A percentile compares a stretch with the other conserved stretches of the same genome.
Evolutionary conservation across 2,113 vertebrate species (phyloP).

Genomic region (Proterorhinus semilunaris): DNA sequence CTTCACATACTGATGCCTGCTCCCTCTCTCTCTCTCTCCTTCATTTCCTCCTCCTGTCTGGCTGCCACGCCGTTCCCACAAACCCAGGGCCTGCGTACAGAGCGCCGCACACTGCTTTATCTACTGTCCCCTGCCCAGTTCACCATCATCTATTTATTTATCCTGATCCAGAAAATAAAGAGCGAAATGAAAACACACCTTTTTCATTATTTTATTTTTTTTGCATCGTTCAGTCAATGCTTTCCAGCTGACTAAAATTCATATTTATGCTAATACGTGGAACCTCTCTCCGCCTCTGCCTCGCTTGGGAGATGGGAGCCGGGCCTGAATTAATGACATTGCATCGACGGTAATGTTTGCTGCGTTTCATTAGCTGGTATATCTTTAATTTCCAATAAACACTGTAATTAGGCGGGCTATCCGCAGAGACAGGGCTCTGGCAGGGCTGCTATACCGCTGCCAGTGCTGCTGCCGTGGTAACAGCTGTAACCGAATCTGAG

Average conservation of each 20-base stretch:
- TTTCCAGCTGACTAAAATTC: slow-evolving; percentile 79
- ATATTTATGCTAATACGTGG: slow-evolving; percentile 78
- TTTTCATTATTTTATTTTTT: slow-evolving; percentile 73
- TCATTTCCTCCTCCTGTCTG: slow-evolving; percentile 13
- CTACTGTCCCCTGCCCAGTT: slow-evolving; percentile 36
- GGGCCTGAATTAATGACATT: slow-evolving; percentile 79
- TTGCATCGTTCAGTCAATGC: slow-evolving; percentile 70
- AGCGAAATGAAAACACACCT: slow-evolving; percentile 72
- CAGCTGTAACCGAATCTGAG: slow-evolving; percentile 78
- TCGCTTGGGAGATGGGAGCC: slow-evolving; percentile 72
- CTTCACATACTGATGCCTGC: slow-evolving; percentile 23
- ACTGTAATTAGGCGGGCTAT: slow-evolving; percentile 80
- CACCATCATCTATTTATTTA: slow-evolving; percentile 66
- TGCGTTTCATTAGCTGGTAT: slow-evolving; percentile 80
- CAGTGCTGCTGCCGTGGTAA: slow-evolving; percentile 63
- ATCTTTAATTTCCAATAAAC: slow-evolving; percentile 86
- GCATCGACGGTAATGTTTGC: slow-evolving; percentile 77
- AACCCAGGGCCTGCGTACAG: slow-evolving; percentile 29
- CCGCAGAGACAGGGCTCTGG: slow-evolving; percentile 71
- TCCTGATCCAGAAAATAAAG: slow-evolving; percentile 66
- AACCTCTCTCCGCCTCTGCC: slow-evolving; percentile 62
- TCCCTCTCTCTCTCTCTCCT: slow-evolving; percentile 27
- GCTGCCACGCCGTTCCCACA: slow-evolving; percentile 25
- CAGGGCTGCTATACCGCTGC: slow-evolving; percentile 28
- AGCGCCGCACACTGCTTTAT: slow-evolving; percentile 37